Evolutionary conservation across 2,797 vertebrate genomes (phyloP), one percentile per base, ranked within the genome.

Genomic region (Coracias cyanogaster): DNA sequence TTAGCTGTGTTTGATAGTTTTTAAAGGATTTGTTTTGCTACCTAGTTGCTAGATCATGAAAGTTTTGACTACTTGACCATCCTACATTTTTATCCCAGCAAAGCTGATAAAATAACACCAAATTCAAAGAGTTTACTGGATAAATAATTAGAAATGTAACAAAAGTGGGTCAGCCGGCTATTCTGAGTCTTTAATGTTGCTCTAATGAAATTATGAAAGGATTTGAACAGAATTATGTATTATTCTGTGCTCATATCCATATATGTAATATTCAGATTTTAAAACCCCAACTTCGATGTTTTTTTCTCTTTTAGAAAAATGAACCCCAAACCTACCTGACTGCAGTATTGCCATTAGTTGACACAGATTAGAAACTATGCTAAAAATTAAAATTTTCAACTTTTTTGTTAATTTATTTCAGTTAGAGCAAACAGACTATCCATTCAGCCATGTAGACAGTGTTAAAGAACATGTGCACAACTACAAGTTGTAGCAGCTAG

Each of bases 1-100:
- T 98, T 95, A 97, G 94, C 91, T 78, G 96, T 3, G 9, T 93
- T 98, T 97, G 97, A 96, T 98, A 91, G 94, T 92, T 97, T 96
- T 97, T 95, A 96, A 97, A 97, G 95, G 89, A 95, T 97, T 97
- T 96, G 48, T 97, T 98, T 97, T 97, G 96, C 95, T 97, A 88
- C 96, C 93, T 97, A 65, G 55, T 76, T 91, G 85, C 89, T 93
- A 82, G 49, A 95, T 93, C 39, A 15, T 74, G 79, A 62, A 95
- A 54, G 76, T n/a, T 85, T 71, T 95, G 78, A 39, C 72, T 83
- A 83, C 55, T 51, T 82, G 65, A 57, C 39, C 25, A 24, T 35
- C 51, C 25, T 79, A 46, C 21, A 12, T 64, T 91, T 94, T 82
- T 83, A 64, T 76, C 48, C 29, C 7, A 37, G 26, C 51, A 62